phyloP scores from a whole-genome alignment of 2,113 vertebrate genomes.

The Kryptolebias marmoratus region DNA sequence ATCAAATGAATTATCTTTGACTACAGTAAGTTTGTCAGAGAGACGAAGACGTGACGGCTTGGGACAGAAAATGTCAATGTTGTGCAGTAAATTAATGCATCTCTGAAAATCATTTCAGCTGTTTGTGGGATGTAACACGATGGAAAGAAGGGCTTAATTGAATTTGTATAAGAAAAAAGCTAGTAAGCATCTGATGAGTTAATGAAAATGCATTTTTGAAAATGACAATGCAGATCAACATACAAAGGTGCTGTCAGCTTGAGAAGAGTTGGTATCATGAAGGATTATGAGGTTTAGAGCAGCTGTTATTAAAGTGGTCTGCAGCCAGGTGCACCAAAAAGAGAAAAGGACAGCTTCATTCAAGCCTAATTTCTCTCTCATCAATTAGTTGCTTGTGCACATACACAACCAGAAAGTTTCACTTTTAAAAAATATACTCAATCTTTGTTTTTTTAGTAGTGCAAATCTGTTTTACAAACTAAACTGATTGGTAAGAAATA shows the following conservation, averaged over 20 bases:
- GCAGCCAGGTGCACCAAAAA: background rate
- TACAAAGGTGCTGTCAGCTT: slow-evolving; percentile 25
- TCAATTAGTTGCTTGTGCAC: too few species aligned
- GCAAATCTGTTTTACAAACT: too few species aligned
- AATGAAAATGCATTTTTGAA: slow-evolving; percentile 36
- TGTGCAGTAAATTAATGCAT: slow-evolving; percentile 65
- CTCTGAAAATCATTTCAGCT: slow-evolving; percentile 61
- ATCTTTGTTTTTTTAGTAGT: too few species aligned
- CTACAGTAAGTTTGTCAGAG: slow-evolving; percentile 80
- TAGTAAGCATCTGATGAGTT: slow-evolving; percentile 49
- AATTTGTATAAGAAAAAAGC: slow-evolving; percentile 69
- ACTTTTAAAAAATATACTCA: too few species aligned
- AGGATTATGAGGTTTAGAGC: background rate
- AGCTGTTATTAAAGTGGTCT: background rate
- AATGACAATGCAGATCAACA: slow-evolving; percentile 41
- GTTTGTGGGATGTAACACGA: slow-evolving; percentile 49
- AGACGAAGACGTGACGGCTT: slow-evolving; percentile 69
- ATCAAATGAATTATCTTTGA: slow-evolving; percentile 85
- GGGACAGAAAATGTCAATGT: slow-evolving; percentile 67
- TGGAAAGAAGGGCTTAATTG: slow-evolving; percentile 55
- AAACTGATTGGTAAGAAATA: too few species aligned
- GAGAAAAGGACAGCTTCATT: too few species aligned
- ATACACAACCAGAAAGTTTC: too few species aligned
- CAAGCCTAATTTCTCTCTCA: too few species aligned
- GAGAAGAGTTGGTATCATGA: slow-evolving; percentile 14